Conservation (phyloP, 2,113 vertebrate genomes). For the Podiceps cristatus region DNA sequence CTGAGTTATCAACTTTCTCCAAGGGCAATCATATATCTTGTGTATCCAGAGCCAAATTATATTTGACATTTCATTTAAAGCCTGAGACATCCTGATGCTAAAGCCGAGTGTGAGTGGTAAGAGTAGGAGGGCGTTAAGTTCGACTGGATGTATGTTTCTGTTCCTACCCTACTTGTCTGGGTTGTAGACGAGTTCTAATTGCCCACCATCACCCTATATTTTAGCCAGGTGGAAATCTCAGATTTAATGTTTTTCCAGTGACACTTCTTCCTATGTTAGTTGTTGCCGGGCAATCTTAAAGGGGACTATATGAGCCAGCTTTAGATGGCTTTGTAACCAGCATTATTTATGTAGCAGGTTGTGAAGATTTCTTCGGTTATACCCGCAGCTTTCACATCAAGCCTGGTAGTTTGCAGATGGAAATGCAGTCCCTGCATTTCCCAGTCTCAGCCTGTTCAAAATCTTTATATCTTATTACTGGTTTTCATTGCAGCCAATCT, state of each 20-base stretch:
- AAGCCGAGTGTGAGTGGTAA: constrained; percentile 55
- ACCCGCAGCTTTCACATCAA: background rate
- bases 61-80: constrained; percentile 82
- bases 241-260: constrained; percentile 39
- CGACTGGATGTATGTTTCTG: constrained; percentile 45
- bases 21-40: constrained; percentile 76
- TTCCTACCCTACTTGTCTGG: constrained; percentile 31
- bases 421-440: background rate
- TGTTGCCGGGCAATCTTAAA: constrained; percentile 11
- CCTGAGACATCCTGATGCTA: constrained; percentile 68
- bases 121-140: background rate
- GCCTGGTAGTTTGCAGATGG: background rate
- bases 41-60: constrained; percentile 75
- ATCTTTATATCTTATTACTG: background rate
- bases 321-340: background rate
- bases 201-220: constrained; percentile 22
- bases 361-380: constrained; percentile 18
- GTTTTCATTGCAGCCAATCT: background rate
- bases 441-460: background rate
- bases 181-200: constrained; percentile 54
- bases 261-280: background rate
- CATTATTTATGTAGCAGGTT: constrained; percentile 46
- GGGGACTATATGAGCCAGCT: constrained; percentile 1
- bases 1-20: constrained; percentile 78
- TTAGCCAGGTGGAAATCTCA: constrained; percentile 48